A percentile compares a stretch with the other conserved stretches of the same genome.
Evolutionary conservation across 1,140 invertebrate genomes (phyloP).

Genomic region (Rhagoletis zephyria): DNA sequence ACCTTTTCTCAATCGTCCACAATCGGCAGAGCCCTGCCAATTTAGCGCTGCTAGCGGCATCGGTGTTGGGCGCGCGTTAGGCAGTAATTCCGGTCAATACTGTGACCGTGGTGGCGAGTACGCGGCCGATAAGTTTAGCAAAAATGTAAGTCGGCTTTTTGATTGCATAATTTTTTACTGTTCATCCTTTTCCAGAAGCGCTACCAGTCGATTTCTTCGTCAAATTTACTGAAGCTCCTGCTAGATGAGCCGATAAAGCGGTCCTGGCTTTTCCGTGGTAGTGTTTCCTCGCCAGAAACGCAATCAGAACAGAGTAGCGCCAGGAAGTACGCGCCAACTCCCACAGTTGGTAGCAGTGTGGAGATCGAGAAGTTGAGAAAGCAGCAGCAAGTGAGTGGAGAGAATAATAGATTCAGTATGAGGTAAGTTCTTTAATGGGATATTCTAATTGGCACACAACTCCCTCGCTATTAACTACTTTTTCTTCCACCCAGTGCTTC

Average conservation of each 20-base stretch:
- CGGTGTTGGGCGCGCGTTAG: neutral
- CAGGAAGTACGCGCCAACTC: conserved; percentile 3
- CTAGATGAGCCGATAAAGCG: conserved; percentile 70
- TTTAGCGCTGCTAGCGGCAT: conserved; percentile 57
- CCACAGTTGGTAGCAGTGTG: neutral
- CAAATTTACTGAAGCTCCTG: conserved; percentile 67
- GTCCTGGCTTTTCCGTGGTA: conserved; percentile 67
- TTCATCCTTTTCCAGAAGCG: conserved; percentile 42
- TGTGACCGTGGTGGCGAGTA: conserved; percentile 32
- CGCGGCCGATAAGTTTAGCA: neutral
- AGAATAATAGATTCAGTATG: conserved; percentile 6
- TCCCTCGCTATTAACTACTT: neutral
- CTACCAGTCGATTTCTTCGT: conserved; percentile 63
- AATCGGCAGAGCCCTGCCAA: conserved; percentile 69
- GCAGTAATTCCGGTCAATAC: neutral
- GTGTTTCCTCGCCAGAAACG: conserved; percentile 61
- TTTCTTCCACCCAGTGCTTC: conserved; percentile 1
- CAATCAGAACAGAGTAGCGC: conserved; percentile 63
- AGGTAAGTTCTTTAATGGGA: neutral
- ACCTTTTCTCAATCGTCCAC: conserved; percentile 65
- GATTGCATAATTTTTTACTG: neutral
- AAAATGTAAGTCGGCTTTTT: neutral
- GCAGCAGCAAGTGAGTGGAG: neutral
- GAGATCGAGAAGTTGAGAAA: conserved; percentile 2
- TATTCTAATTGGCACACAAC: neutral